phyloP scores from a whole-genome alignment of 2,797 vertebrate species.

The Aphelocoma californica region DNA sequence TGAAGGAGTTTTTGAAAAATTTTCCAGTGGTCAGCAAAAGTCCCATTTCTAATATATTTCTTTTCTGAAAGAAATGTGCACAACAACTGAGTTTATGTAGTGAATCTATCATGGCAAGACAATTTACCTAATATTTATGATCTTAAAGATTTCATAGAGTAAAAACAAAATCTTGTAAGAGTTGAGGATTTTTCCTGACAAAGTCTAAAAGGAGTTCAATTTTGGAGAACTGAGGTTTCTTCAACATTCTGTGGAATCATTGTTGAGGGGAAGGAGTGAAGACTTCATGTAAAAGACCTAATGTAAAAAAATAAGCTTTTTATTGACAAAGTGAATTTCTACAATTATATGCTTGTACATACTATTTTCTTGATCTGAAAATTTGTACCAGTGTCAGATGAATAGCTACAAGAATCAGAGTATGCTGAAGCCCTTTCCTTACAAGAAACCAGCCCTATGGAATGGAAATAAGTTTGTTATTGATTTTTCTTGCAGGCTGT shows the following conservation, averaged over 20 bases:
- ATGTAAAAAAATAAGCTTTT: neutral
- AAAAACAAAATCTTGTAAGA: neutral
- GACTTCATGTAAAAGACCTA: neutral
- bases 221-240: neutral
- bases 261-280: neutral
- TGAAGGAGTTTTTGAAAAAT: neutral
- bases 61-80: neutral
- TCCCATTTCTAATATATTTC: neutral
- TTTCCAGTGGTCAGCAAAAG: neutral
- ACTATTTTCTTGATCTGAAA: neutral
- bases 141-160: neutral
- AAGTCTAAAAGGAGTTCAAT: neutral
- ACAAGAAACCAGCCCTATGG: neutral
- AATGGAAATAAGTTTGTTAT: neutral
- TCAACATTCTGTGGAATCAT: neutral
- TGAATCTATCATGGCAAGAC: neutral
- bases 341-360: neutral
- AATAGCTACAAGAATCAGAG: neutral
- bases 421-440: neutral
- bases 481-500: neutral
- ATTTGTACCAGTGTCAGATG: neutral
- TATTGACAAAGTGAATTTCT: neutral
- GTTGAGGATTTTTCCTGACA: neutral
- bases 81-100: fast-evolving
- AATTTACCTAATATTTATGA: neutral